Evolutionary conservation across 2,888 invertebrate species (phyloP).

Genomic region (Macaria notata): DNA sequence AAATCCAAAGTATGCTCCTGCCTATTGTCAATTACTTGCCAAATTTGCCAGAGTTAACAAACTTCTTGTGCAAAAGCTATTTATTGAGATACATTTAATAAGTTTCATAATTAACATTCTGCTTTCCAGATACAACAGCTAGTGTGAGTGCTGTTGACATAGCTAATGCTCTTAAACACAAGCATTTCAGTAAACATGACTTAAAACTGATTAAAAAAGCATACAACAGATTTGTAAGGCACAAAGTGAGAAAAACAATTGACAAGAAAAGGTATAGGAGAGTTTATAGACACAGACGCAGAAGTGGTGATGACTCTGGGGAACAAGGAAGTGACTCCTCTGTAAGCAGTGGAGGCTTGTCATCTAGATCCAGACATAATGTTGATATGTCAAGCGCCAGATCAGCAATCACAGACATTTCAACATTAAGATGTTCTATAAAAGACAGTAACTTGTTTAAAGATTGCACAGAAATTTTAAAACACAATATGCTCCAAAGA

Average conservation of each 20-base stretch:
- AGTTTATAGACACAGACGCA: conserved; percentile 40
- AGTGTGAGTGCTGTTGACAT: conserved; percentile 57
- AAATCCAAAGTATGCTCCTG: too few species aligned
- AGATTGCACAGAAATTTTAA: conserved; percentile 47
- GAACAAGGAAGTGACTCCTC: conserved; percentile 66
- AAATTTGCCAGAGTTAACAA: too few species aligned
- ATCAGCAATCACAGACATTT: conserved; percentile 45
- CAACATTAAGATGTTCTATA: conserved; percentile 39
- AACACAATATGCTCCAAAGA: conserved; percentile 46
- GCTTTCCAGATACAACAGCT: conserved; percentile 47
- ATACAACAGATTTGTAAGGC: conserved; percentile 49
- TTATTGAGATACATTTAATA: too few species aligned
- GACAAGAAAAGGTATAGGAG: conserved; percentile 52
- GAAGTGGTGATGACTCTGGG: conserved; percentile 59
- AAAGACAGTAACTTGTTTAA: conserved; percentile 44
- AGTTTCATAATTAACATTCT: too few species aligned
- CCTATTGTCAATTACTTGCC: too few species aligned
- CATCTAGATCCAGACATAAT: conserved; percentile 43
- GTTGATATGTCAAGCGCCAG: conserved; percentile 43
- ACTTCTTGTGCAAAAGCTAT: too few species aligned
- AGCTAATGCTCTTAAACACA: conserved; percentile 51
- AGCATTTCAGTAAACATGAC: conserved; percentile 55
- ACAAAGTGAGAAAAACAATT: conserved; percentile 44
- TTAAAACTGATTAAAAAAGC: conserved; percentile 53
- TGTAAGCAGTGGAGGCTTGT: conserved; percentile 61